Conservation (phyloP, 2,888 invertebrate genomes). For the Epiperipatus broadwayi region DNA sequence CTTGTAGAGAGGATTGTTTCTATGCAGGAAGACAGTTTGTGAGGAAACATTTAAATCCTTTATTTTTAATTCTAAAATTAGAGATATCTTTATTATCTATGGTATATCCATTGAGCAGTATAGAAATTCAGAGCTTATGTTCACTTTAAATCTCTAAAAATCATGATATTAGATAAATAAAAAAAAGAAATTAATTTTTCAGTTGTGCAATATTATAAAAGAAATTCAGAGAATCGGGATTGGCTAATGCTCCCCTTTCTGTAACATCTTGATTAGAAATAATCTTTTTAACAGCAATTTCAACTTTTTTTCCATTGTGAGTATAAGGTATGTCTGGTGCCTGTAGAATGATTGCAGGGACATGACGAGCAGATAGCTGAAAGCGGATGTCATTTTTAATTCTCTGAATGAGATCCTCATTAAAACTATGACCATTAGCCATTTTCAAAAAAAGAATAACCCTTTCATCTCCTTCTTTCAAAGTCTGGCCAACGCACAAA, state of each 20-base stretch:
- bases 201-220: too few species aligned
- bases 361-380: conserved; percentile 34
- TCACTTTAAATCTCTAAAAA: too few species aligned
- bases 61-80: too few species aligned
- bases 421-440: conserved; percentile 23
- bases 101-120: too few species aligned
- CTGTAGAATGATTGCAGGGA: conserved; percentile 33
- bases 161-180: too few species aligned
- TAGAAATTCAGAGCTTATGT: too few species aligned
- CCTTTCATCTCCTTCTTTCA: conserved; percentile 32
- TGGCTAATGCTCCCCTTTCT: conserved; percentile 33
- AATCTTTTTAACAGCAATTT: conserved; percentile 36
- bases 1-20: too few species aligned
- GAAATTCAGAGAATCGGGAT: conserved; percentile 32
- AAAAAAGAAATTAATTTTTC: too few species aligned
- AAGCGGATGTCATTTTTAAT: conserved; percentile 30
- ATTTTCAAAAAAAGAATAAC: conserved; percentile 38
- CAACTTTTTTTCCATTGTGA: conserved; percentile 39
- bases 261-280: conserved; percentile 31
- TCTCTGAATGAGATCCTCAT: conserved; percentile 26
- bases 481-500: conserved; percentile 35
- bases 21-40: too few species aligned
- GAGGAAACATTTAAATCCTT: too few species aligned
- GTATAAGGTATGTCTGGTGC: conserved; percentile 37
- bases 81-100: too few species aligned